A percentile compares a stretch with the other conserved stretches of the same genome.
Conservation (phyloP, 2,888 invertebrate species). For the Hemaris fuciformis region DNA sequence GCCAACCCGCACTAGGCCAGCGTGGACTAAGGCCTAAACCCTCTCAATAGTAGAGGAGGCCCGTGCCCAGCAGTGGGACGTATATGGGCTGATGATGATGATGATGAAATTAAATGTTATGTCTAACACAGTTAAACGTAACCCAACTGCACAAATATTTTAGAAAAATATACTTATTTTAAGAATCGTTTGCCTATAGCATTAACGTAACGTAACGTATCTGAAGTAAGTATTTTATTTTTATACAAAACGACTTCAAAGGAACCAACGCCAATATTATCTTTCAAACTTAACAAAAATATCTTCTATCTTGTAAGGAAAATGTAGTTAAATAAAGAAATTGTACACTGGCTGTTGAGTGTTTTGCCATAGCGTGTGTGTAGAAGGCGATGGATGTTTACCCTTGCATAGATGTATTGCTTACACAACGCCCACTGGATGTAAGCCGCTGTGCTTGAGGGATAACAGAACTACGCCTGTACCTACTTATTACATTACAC, state of each 20-base stretch:
- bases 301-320: neutral
- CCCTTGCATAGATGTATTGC: neutral
- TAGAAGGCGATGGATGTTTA: neutral
- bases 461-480: neutral
- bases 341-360: neutral
- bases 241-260: neutral
- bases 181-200: too few species aligned
- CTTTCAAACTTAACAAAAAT: neutral
- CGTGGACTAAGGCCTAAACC: too few species aligned
- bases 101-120: neutral
- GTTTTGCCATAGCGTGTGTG: neutral
- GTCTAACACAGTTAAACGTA: neutral
- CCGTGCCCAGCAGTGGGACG: too few species aligned
- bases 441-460: neutral
- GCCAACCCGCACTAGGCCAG: too few species aligned
- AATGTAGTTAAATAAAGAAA: conserved; percentile 4
- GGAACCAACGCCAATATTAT: neutral
- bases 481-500: neutral
- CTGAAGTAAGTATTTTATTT: neutral
- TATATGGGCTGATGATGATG: too few species aligned
- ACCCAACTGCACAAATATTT: too few species aligned
- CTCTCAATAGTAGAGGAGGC: too few species aligned
- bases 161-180: too few species aligned
- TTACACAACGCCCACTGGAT: neutral
- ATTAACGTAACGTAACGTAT: too few species aligned